Evolutionary conservation across 2,113 vertebrate genomes (phyloP), one percentile per base, ranked within the genome.

Genomic region (Hystrix brachyura): DNA sequence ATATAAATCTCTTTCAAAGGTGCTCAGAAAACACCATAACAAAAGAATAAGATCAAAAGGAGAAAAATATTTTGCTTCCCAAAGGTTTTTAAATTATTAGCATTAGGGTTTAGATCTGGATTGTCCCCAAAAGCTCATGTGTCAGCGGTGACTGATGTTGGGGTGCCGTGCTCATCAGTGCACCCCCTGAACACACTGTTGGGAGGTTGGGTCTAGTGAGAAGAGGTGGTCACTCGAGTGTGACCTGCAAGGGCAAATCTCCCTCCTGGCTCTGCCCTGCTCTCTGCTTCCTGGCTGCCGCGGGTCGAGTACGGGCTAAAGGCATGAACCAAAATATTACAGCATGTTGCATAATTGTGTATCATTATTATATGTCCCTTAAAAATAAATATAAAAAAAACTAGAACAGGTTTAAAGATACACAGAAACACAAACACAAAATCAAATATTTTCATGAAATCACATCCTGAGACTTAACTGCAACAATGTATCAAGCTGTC

Each of bases 21-120:
- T 57, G 1, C 79, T 91, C 29, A 84, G 43, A 64, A 72, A 94
- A 64, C 7, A 93, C 5, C 72, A 57, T 83, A 19, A 79, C 57
- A 9, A 87, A 6, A 57, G 23, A 74, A 87, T 27, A 94, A 90
- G 46, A 3, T 72, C 34, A 80, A 84, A 83, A 84, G 5, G 48
- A 65, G 46, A 94, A 97, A 79, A 27, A 53, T n/a, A 55, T 48
- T 91, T 88, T 80, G 48, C 21, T 80, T 87, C 71, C 86, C 2
- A 91, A 91, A 72, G 1, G 2, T 9, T 80, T 80, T 93, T 87
- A 53, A 19, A 53, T 79, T 79, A 48, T 51, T 48, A 51, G 29
- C 14, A 3, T 48, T 29, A 29, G 8, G 25, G 46, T 48, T 76
- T 48, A 27, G 43, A 48, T 48, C 43, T 76, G 29, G 72, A 48